Conservation (phyloP, 2,888 invertebrate genomes). For the Drosophila greeni region DNA sequence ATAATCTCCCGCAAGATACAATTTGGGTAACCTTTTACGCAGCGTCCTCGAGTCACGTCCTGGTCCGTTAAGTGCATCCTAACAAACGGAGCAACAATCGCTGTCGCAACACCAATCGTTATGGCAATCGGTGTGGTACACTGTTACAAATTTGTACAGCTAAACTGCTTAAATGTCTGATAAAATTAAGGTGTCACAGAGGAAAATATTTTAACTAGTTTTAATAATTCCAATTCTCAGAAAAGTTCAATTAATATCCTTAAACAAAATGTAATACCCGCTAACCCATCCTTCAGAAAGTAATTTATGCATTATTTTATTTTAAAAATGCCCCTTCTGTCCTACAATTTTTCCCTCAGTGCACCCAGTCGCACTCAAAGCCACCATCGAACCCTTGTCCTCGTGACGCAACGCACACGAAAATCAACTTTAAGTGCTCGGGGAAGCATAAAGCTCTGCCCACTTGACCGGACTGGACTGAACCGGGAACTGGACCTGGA, state of each 20-base stretch:
- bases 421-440: constrained; percentile 56
- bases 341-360: background rate
- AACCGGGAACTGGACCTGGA: background rate
- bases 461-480: constrained; percentile 24
- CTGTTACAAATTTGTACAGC: background rate
- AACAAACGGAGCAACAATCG: constrained; percentile 29
- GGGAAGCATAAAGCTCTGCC: constrained; percentile 25
- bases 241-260: too few species aligned
- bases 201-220: too few species aligned
- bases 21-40: constrained; percentile 52
- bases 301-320: background rate
- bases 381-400: constrained; percentile 37
- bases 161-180: background rate
- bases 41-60: constrained; percentile 60
- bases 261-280: too few species aligned
- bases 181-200: background rate
- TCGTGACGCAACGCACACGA: constrained; percentile 31
- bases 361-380: constrained; percentile 12
- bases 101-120: constrained; percentile 15
- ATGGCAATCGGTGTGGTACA: constrained; percentile 7
- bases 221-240: too few species aligned
- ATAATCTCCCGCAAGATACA: constrained; percentile 51
- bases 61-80: constrained; percentile 61
- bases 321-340: background rate
- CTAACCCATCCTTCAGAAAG: background rate